A percentile compares a stretch with the other conserved stretches of the same genome.
These are phyloP conservation scores for Diadumene lineata DNA, from an alignment of 92 coral and sea anemone genomes.

Conservation along the genomic window DNA sequence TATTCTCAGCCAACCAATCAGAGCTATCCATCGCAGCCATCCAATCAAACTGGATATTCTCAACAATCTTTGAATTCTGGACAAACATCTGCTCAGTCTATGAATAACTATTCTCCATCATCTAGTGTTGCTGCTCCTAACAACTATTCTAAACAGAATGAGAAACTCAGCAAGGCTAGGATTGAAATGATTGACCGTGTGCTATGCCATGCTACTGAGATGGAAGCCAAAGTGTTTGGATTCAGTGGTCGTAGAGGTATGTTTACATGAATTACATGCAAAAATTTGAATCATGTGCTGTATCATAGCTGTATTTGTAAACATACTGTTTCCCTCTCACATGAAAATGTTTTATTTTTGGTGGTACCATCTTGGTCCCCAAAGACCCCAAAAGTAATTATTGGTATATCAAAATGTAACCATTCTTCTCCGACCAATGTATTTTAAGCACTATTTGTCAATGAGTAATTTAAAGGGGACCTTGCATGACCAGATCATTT, in stretches of 20 bases:
- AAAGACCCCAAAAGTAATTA: too few relatives aligned
- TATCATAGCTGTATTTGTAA: too few relatives aligned
- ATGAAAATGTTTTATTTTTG: too few relatives aligned
- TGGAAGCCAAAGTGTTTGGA: constrained; percentile 72
- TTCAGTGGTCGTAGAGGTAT: constrained; percentile 91
- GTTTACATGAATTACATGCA: too few relatives aligned
- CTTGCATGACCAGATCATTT: too few relatives aligned
- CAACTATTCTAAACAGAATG: not conserved
- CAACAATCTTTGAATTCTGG: constrained; percentile 21
- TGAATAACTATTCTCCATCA: not conserved
- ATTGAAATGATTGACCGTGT: constrained; percentile 77
- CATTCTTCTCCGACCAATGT: too few relatives aligned
- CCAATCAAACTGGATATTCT: not conserved
- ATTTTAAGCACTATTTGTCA: too few relatives aligned
- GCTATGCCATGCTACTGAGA: constrained; percentile 76
- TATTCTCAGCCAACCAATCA: not conserved
- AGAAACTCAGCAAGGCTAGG: constrained; percentile 33
- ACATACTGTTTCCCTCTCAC: too few relatives aligned
- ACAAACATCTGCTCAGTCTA: not conserved
- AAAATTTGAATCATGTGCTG: too few relatives aligned
- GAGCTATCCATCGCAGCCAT: not conserved
- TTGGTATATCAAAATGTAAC: too few relatives aligned
- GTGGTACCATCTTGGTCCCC: too few relatives aligned
- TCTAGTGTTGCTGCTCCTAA: constrained; percentile 16
- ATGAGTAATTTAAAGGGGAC: too few relatives aligned